These are phyloP conservation scores for Triops longicaudatus DNA, from an alignment of 1,140 invertebrate genomes.

Conservation along the genomic window DNA sequence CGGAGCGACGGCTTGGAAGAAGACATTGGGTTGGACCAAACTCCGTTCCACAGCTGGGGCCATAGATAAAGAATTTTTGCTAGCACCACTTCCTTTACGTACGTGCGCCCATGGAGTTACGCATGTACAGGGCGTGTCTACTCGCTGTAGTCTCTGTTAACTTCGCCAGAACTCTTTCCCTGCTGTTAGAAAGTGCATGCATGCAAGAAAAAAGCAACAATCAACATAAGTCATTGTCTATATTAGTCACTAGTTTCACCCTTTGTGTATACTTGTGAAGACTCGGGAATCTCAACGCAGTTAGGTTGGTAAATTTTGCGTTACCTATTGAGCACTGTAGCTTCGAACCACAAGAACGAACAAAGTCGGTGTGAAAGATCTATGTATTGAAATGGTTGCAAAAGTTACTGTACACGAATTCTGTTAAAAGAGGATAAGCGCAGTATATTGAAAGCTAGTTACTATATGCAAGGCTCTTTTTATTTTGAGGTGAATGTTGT, in stretches of 20 bases:
- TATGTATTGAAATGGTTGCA: background rate
- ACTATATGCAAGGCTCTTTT: background rate
- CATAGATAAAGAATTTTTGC: slow-evolving; percentile 7
- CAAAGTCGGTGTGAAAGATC: background rate
- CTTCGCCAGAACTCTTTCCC: background rate
- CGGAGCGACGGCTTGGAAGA: background rate
- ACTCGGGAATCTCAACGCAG: background rate
- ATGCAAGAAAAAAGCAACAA: background rate
- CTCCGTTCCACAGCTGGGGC: background rate
- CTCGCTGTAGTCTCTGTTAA: slow-evolving; percentile 20
- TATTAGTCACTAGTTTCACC: slow-evolving; percentile 14
- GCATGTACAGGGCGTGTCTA: slow-evolving; percentile 13
- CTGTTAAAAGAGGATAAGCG: background rate
- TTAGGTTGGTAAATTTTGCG: background rate
- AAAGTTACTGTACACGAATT: background rate
- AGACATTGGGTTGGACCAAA: slow-evolving; percentile 9
- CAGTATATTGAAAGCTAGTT: background rate
- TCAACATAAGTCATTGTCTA: slow-evolving; percentile 13
- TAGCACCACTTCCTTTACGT: background rate
- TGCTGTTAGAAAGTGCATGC: background rate
- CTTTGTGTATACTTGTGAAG: background rate
- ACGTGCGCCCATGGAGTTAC: slow-evolving; percentile 5
- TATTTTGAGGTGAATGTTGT: no score
- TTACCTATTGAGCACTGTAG: background rate
- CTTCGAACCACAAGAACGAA: background rate